Conservation (phyloP, 2,797 vertebrate genomes). For the Loriculus beryllinus region DNA sequence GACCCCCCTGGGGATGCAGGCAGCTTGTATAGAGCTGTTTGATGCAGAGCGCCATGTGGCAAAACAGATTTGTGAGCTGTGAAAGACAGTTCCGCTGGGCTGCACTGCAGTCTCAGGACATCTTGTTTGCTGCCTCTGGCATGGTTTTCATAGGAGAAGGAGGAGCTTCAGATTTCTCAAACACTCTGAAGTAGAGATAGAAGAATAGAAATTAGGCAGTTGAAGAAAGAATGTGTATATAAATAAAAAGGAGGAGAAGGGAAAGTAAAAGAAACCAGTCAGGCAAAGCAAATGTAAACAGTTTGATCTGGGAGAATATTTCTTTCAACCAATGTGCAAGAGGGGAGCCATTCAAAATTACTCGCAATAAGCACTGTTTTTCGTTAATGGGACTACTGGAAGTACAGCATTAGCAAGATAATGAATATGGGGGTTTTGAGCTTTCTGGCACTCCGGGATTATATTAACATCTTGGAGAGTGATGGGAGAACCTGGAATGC, state of each 20-base stretch:
- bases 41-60: not conserved
- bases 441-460: constrained; percentile 9
- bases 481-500: not conserved
- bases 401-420: constrained; percentile 27
- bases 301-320: not conserved
- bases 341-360: constrained; percentile 24
- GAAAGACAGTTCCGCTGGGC: constrained; percentile 9
- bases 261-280: not conserved
- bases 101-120: constrained; percentile 7
- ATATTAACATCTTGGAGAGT: not conserved
- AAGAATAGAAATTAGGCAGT: not conserved
- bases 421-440: not conserved
- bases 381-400: constrained; percentile 22
- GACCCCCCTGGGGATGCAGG: not conserved
- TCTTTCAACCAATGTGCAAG: not conserved
- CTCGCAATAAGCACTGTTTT: constrained; percentile 31
- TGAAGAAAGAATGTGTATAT: not conserved
- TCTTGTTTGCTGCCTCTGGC: constrained; percentile 26
- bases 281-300: constrained; percentile 22
- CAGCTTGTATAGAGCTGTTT: not conserved
- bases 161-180: not conserved
- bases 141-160: not conserved
- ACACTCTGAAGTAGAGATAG: not conserved
- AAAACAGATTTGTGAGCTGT: not conserved
- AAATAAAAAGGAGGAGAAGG: not conserved